Evolutionary conservation across 2,888 invertebrate genomes (phyloP), one percentile per base, ranked within the genome.

Genomic region (Drosophila helvetica): DNA sequence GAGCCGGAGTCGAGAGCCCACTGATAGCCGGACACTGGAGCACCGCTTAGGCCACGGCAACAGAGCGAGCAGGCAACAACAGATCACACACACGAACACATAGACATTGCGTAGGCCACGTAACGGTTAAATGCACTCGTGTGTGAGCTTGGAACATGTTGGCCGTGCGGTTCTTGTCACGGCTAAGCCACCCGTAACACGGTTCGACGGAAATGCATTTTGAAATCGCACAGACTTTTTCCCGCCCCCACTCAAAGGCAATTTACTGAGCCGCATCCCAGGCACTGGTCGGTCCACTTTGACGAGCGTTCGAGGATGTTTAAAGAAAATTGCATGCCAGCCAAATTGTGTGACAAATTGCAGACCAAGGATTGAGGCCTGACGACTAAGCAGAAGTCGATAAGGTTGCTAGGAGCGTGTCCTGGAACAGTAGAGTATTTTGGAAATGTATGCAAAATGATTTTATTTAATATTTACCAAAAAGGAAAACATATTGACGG

Each of bases 141-240:
- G 51, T 61, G 71, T 53, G 68, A 82, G 88, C 88, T 82, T 82
- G 86, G 54, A 57, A 51, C 59, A 64, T 56, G 53, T 55, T 64
- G 50, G 46, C 50, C 51, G 48, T 30, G 50, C 46, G 82, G 82
- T 83, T 83, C 81, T 61, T 86, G 82, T 83, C 82, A 66, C 63
- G 56, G 81, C 82, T 83, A 83, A 58, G 88, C n/a, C n/a, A 84
- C 88, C 68, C 62, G 25, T 2, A 66, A 70, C 70, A 74, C n/a
- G 12, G 15, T 45, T 42, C 54, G 65, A 48, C 50, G n/a, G 50
- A 52, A 70, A 15, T 81, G 88, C 88, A 81, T 57, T 82, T 82
- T 82, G 47, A 79, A 79, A 83, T 18, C 45, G 38, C 42, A 54
- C 52, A 30, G 19, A 18, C 19, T 55, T 30, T 33, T 33, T 4